phyloP scores from a whole-genome alignment of 2,888 invertebrate species.

The Philonicus albiceps region DNA sequence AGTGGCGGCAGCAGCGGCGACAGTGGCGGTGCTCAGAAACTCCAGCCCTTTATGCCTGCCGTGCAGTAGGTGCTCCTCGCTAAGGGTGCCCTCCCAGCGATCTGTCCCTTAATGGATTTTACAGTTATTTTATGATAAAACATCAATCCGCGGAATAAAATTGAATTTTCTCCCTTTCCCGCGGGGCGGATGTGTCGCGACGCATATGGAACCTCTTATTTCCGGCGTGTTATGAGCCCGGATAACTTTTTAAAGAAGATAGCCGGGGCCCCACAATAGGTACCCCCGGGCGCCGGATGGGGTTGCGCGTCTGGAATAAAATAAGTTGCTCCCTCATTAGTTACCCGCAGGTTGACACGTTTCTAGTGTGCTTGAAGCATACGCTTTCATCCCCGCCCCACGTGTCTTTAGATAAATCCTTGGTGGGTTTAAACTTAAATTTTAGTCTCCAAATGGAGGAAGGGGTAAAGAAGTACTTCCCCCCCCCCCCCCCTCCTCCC shows the following conservation, averaged over 20 bases:
- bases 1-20: not conserved
- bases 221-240: not conserved
- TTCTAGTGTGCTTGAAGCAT: not conserved
- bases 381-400: not conserved
- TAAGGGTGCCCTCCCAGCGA: not conserved
- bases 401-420: not conserved
- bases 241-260: not conserved
- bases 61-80: not conserved
- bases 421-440: not conserved
- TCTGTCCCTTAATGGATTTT: constrained; percentile 40
- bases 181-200: not conserved
- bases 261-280: not conserved
- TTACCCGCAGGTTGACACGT: not conserved
- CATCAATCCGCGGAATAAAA: constrained; percentile 42
- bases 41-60: not conserved
- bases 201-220: not conserved
- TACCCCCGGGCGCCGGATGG: not conserved
- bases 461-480: not conserved
- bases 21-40: not conserved
- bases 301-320: not conserved
- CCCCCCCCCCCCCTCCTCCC: not conserved
- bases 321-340: not conserved
- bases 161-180: constrained; percentile 31
- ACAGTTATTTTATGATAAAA: constrained; percentile 45
- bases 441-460: not conserved